These are phyloP conservation scores for Doris montereyensis DNA, from an alignment of 2,888 invertebrate species.

Conservation along the genomic window DNA sequence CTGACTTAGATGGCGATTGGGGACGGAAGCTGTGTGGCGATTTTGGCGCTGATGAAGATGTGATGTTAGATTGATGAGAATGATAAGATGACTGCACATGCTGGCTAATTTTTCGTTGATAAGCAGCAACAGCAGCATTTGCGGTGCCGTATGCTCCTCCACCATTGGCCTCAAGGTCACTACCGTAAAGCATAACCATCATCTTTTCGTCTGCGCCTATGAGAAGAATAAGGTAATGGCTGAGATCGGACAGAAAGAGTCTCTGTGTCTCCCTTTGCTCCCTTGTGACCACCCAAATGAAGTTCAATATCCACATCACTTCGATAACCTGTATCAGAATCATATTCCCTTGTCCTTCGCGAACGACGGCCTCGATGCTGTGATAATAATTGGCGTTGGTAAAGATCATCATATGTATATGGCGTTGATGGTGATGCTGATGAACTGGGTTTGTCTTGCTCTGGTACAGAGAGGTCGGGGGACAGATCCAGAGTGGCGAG, in stretches of 20 bases:
- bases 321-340: slow-evolving; percentile 69
- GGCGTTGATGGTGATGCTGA: not conserved
- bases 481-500: too few species aligned
- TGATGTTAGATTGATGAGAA: slow-evolving; percentile 27
- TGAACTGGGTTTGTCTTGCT: not conserved
- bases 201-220: slow-evolving; percentile 24
- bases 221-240: slow-evolving; percentile 36
- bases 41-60: not conserved
- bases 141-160: slow-evolving; percentile 29
- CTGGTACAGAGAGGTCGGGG: slow-evolving; percentile 21
- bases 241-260: slow-evolving; percentile 41
- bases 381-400: slow-evolving; percentile 33
- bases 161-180: slow-evolving; percentile 43
- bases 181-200: slow-evolving; percentile 65
- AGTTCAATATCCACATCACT: slow-evolving; percentile 60
- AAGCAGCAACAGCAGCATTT: slow-evolving; percentile 33
- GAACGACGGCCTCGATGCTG: slow-evolving; percentile 44
- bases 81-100: not conserved
- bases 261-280: slow-evolving; percentile 29
- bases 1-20: slow-evolving; percentile 27
- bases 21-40: slow-evolving; percentile 29
- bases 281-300: not conserved
- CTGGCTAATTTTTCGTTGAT: slow-evolving; percentile 10
- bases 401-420: slow-evolving; percentile 40
- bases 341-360: slow-evolving; percentile 61